Base-by-base conservation (phyloP, 2,888 invertebrate species). In the Drosophila nr. perissopoda region DNA sequence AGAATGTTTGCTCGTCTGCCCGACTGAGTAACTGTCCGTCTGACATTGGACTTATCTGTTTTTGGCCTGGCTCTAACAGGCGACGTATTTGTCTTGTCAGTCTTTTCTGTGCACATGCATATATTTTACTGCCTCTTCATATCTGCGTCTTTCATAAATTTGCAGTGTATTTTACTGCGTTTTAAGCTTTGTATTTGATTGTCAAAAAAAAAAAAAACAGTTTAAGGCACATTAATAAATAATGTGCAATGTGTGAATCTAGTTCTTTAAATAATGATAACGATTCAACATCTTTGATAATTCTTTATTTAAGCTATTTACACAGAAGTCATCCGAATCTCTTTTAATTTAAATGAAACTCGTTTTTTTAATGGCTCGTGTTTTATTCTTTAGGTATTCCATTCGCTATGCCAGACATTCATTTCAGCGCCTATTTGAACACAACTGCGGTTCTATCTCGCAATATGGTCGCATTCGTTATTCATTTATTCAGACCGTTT, bases 401-500 rank as follows among this genome's bases (percentile, higher is more conserved):
- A 13, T 31, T 54, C 27, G 10, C 3, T 21, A 34, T 54, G 27
- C 21, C 21, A 59, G 27, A 33, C 57, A 42, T 69, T 65, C 10
- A 27, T 49, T 61, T 56, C 27, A 54, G 29, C 36, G 49, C 51
- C 62, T 40, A 56, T 76, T 72, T 67, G 40, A 54, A 56, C 48
- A n/a, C 21, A 67, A 54, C 48, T 77, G 73, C 56, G 62, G 45
- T 51, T 80, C 61, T 68, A 60, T 73, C 68, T 66, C 59, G 49
- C 78, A 59, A 77, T 57, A 72, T 62, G 61, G 49, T 64, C 62
- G 60, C 64, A 58, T 62, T 59, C 59, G 65, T 52, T 81, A 77
- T 83, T 77, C 69, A 81, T 74, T 74, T 71, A 80, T 81, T 80
- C 63, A 62, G 73, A 69, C 36, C 48, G 68, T 52, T 68, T 69